Evolutionary conservation across 2,113 vertebrate genomes (phyloP).

Genomic region (Gnathonemus echidnorhynchus): DNA sequence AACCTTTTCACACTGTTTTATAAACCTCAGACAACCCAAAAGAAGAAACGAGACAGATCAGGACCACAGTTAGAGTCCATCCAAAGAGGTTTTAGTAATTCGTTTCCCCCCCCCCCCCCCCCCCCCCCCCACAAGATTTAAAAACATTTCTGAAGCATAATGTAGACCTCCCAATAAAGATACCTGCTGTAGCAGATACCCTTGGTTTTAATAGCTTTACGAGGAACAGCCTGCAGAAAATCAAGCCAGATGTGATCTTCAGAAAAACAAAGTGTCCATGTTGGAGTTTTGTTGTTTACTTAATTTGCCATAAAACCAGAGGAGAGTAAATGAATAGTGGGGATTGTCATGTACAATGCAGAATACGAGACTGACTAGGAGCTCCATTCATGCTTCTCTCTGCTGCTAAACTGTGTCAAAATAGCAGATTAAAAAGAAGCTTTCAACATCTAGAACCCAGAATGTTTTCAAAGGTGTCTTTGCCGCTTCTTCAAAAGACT

Average conservation of each 20-base stretch:
- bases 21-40: background rate
- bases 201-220: background rate
- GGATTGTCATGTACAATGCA: background rate
- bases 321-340: background rate
- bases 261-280: background rate
- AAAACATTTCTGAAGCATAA: background rate
- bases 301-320: background rate
- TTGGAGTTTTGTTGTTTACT: background rate
- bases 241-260: background rate
- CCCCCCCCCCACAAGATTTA: background rate
- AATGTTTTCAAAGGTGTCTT: background rate
- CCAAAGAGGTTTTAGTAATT: background rate
- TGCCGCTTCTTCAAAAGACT: background rate
- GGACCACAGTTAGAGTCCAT: background rate
- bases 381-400: background rate
- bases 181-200: background rate
- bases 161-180: background rate
- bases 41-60: background rate
- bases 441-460: background rate
- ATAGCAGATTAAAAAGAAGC: background rate
- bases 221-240: background rate
- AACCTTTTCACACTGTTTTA: background rate
- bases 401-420: background rate
- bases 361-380: background rate
- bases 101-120: too few species aligned